phyloP scores from a whole-genome alignment of 2,888 invertebrate genomes.

The Drosophila prostipennis region DNA sequence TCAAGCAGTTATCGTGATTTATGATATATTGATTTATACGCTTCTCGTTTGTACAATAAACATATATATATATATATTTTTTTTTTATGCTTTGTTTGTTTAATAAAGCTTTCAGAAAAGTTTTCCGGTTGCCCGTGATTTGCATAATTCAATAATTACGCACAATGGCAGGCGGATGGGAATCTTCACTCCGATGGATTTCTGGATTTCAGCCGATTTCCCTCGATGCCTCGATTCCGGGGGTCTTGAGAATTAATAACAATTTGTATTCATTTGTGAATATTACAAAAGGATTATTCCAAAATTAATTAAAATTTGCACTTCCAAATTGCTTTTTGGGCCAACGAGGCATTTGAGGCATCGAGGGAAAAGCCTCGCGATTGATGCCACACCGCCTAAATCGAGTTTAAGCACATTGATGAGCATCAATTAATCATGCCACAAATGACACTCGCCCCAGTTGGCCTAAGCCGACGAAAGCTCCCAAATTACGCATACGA shows the following conservation, averaged over 20 bases:
- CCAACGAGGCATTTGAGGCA: not conserved
- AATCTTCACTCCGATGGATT: constrained; percentile 43
- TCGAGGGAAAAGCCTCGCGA: constrained; percentile 46
- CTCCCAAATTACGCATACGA: constrained; percentile 74
- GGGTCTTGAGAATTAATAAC: constrained; percentile 73
- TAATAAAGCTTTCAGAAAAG: constrained; percentile 43
- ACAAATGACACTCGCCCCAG: constrained; percentile 52
- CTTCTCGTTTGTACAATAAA: constrained; percentile 4
- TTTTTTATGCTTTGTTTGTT: constrained; percentile 18
- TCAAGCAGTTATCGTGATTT: constrained; percentile 59
- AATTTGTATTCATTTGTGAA: constrained; percentile 79
- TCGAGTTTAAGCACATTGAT: constrained; percentile 77
- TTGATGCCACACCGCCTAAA: constrained; percentile 63
- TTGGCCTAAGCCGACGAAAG: constrained; percentile 66
- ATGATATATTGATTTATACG: constrained; percentile 68
- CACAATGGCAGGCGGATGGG: constrained; percentile 12
- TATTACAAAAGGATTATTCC: constrained; percentile 77
- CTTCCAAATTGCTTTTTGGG: constrained; percentile 33
- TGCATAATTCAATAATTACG: constrained; percentile 68
- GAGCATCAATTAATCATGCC: constrained; percentile 78
- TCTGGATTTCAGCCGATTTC: constrained; percentile 57
- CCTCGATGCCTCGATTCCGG: constrained; percentile 46
- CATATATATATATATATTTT: not conserved
- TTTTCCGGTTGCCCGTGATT: constrained; percentile 51
- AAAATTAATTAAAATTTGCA: constrained; percentile 74